Evolutionary conservation across 2,888 invertebrate genomes (phyloP), one percentile per base, ranked within the genome.

Genomic region (Meliscaeva auricollis): DNA sequence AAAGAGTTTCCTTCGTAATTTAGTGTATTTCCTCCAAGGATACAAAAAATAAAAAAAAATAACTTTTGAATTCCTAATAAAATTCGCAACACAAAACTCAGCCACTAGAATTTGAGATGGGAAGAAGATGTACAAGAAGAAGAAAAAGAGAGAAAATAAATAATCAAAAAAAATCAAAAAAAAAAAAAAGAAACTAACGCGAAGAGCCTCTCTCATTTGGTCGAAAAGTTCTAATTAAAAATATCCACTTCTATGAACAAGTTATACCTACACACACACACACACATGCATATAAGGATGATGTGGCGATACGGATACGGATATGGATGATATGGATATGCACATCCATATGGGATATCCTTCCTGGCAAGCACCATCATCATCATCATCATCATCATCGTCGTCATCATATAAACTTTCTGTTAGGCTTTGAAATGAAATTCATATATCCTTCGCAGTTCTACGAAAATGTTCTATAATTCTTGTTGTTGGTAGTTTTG

Each of bases 151-250:
- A 46, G 32, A 56, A 66, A 15, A 64, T 32, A 5, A n/a, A n/a
- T n/a, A n/a, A n/a, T n/a, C n/a, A n/a, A n/a, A n/a, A n/a, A n/a
- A n/a, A n/a, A n/a, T 13, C 1, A 22, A 41, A 8, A 41, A 1
- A 15, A 22, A 22, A 41, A n/a, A 26, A 17, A 52, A 46, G 32
- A 56, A 52, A 68, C 56, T 17, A 46, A 75, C 35, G 44, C 66
- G 48, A 56, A 32, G 30, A 50, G 60, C 62, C 56, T 52, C 44
- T 69, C 77, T 77, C 73, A 77, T 83, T 83, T 83, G 80, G 75
- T 70, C 84, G 68, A 84, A 85, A 85, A 81, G 81, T 81, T 85
- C 85, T 85, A 85, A 85, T 85, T 85, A 85, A 85, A 85, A 85
- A 85, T 85, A 81, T 85, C 72, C 85, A 85, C 81, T 85, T 58